phyloP scores from a whole-genome alignment of 2,888 invertebrate species.

The Coelopa pilipes region DNA sequence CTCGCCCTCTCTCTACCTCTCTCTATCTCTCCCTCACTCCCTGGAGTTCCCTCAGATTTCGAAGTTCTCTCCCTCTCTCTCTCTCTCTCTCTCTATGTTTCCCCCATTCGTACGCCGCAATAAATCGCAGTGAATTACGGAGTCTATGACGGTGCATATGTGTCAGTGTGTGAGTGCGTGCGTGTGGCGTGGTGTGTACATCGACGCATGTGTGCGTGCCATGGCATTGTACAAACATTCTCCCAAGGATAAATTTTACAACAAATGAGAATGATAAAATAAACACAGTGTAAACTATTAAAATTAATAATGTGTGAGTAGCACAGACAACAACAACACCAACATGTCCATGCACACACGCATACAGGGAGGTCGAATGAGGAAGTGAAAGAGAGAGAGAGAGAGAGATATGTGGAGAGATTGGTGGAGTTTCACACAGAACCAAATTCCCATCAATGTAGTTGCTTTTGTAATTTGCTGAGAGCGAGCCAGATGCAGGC shows the following conservation, averaged over 20 bases:
- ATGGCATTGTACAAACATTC: conserved; percentile 28
- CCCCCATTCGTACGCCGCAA: not conserved
- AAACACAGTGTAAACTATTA: conserved; percentile 32
- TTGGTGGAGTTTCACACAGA: not conserved
- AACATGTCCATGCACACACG: not conserved
- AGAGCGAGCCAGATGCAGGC: too few species aligned
- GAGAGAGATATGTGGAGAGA: too few species aligned
- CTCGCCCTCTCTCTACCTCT: too few species aligned
- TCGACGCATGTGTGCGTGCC: conserved; percentile 5
- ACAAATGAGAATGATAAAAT: conserved; percentile 28
- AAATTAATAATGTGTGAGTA: conserved; percentile 30
- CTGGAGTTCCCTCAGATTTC: too few species aligned
- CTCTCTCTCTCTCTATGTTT: too few species aligned
- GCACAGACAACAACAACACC: not conserved
- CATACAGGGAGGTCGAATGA: not conserved
- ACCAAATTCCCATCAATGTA: conserved; percentile 3
- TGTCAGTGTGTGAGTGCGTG: too few species aligned
- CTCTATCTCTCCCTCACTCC: too few species aligned
- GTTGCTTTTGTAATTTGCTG: not conserved
- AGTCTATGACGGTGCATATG: not conserved
- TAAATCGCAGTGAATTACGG: conserved; percentile 3
- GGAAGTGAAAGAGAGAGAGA: too few species aligned
- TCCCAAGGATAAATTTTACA: conserved; percentile 34
- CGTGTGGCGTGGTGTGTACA: too few species aligned
- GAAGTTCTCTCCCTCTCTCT: too few species aligned